These are phyloP conservation scores for Pachyuromys duprasi DNA, from an alignment of 2,797 vertebrate species.

Conservation along the genomic window DNA sequence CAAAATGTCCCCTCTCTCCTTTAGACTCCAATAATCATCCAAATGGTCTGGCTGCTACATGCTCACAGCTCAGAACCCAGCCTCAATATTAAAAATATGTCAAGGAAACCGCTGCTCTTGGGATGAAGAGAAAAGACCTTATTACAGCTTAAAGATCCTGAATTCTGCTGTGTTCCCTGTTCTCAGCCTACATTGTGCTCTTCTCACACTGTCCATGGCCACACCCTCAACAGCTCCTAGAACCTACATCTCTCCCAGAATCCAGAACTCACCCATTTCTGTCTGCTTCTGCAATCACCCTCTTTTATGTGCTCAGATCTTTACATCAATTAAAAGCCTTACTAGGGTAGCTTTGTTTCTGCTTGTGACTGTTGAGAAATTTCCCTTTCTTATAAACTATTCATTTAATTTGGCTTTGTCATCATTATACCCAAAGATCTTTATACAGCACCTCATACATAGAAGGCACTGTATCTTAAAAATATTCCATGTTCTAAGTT, in stretches of 20 bases:
- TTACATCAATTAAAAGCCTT: background rate
- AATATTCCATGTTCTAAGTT: background rate
- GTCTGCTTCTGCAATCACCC: background rate
- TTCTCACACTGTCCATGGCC: background rate
- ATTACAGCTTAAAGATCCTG: background rate
- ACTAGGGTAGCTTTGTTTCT: background rate
- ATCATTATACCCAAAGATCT: background rate
- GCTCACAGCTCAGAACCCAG: background rate
- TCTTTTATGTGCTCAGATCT: background rate
- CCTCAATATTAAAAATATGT: background rate
- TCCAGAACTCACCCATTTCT: background rate
- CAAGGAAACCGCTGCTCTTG: background rate
- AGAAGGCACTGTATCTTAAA: background rate
- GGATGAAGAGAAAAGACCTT: background rate
- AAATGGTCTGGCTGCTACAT: background rate
- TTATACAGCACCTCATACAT: background rate
- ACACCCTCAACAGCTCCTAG: background rate
- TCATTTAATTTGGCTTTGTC: background rate
- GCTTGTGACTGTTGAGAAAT: background rate
- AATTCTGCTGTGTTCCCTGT: background rate
- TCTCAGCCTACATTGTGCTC: background rate
- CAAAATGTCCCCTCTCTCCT: background rate
- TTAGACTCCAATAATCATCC: background rate
- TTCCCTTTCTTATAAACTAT: background rate
- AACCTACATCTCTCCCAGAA: background rate